phyloP scores from a whole-genome alignment of 2,888 invertebrate genomes.

The Hoplodrina blanda region DNA sequence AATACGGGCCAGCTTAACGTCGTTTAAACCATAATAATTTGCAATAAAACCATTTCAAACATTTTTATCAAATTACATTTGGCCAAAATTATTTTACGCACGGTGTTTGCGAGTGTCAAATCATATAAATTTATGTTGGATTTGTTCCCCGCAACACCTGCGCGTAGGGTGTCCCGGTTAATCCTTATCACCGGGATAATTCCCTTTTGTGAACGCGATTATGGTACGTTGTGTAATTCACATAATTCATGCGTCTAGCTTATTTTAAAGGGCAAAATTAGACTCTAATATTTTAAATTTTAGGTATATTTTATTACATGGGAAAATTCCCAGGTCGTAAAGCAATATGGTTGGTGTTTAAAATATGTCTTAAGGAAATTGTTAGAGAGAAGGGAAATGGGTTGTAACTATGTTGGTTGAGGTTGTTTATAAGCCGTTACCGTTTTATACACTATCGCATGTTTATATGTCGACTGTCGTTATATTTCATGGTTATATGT shows the following conservation, averaged over 20 bases:
- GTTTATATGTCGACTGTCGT: conserved; percentile 23
- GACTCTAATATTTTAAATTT: conserved; percentile 53
- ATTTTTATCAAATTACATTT: conserved; percentile 63
- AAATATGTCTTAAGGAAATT: conserved; percentile 39
- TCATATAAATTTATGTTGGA: conserved; percentile 87
- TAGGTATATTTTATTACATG: conserved; percentile 21
- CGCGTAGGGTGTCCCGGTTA: conserved; percentile 74
- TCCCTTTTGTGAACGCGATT: conserved; percentile 70
- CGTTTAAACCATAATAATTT: conserved; percentile 50
- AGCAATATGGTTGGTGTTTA: conserved; percentile 21
- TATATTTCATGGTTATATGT: conserved; percentile 18
- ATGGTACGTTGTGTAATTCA: conserved; percentile 57
- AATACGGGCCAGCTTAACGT: conserved; percentile 18
- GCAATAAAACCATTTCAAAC: conserved; percentile 58
- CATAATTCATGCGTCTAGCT: conserved; percentile 62
- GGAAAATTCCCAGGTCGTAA: conserved; percentile 11
- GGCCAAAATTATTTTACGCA: conserved; percentile 75
- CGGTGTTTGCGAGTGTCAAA: conserved; percentile 85
- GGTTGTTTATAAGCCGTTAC: conserved; percentile 26
- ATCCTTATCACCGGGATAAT: conserved; percentile 74
- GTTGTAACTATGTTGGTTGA: conserved; percentile 21
- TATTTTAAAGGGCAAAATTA: conserved; percentile 60
- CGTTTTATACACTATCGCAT: conserved; percentile 22
- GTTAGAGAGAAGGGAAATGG: conserved; percentile 36
- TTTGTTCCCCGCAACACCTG: conserved; percentile 83